Evolutionary conservation across 2,113 vertebrate species (phyloP).

Genomic region (Bubalus kerabau): DNA sequence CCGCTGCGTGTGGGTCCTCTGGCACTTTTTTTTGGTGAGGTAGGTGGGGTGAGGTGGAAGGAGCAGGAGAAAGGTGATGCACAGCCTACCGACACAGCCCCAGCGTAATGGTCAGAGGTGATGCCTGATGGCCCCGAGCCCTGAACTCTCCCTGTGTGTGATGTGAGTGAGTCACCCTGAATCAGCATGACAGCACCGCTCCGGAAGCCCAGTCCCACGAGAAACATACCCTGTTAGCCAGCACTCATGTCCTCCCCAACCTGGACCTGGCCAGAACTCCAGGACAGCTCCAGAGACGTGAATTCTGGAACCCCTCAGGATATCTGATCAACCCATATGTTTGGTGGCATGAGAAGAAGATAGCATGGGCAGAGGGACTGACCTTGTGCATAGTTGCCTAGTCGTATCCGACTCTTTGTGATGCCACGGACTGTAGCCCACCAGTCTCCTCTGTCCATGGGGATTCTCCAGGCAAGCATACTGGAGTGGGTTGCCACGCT

Average conservation of each 20-base stretch:
- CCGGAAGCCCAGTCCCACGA: background rate
- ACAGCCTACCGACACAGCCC: background rate
- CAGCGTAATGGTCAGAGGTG: background rate
- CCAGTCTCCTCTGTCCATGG: background rate
- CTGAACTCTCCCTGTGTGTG: background rate
- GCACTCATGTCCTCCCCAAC: background rate
- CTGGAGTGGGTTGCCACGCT: background rate
- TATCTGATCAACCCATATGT: background rate
- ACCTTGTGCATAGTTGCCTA: background rate
- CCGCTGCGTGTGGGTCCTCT: no score
- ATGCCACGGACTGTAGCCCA: background rate
- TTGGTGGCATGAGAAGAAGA: background rate
- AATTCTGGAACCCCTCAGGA: background rate
- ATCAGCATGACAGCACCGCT: background rate
- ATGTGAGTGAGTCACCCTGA: background rate
- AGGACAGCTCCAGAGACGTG: background rate
- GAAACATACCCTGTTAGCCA: background rate
- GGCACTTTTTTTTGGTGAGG: background rate
- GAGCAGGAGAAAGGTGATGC: background rate
- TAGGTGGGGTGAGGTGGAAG: background rate
- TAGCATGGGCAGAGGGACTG: background rate
- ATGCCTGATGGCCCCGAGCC: background rate
- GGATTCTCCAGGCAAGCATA: background rate
- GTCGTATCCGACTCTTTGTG: background rate
- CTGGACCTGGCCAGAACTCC: background rate